Conservation (phyloP, 2,113 vertebrate genomes). For the Cebus imitator region DNA sequence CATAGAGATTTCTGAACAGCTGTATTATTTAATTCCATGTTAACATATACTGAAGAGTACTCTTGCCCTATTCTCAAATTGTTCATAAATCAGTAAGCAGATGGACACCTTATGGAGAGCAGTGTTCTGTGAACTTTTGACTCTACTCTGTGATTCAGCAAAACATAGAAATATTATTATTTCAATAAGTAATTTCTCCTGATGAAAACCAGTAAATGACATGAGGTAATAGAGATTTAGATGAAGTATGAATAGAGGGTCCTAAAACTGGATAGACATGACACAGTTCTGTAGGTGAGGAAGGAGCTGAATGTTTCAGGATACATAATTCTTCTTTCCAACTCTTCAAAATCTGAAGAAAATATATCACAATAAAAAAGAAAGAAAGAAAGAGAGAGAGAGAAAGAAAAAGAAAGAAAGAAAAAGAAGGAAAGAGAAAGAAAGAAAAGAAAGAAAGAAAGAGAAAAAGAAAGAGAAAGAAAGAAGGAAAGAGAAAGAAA, state of each 20-base stretch:
- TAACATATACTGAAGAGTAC: background rate
- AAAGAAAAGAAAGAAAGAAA: background rate
- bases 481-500: background rate
- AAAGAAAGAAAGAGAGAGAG: background rate
- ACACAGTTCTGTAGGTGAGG: background rate
- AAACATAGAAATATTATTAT: background rate
- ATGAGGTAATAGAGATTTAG: background rate
- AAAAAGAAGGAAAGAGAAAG: no score
- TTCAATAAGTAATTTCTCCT: background rate
- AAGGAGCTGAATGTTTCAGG: background rate
- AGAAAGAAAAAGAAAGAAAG: no score
- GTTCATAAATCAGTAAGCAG: slow-evolving; percentile 32
- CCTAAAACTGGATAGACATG: background rate
- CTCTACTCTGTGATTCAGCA: background rate
- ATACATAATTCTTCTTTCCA: background rate
- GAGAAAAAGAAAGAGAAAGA: no score
- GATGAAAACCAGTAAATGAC: background rate
- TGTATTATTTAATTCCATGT: slow-evolving; percentile 37
- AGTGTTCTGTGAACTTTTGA: slow-evolving; percentile 46
- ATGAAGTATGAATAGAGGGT: background rate
- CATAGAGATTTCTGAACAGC: slow-evolving; percentile 19
- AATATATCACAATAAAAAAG: background rate
- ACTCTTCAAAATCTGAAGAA: background rate
- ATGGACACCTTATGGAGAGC: background rate
- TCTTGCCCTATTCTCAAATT: background rate